Base-by-base conservation (phyloP, 92 coral and sea anemone genomes). In the Siderastrea radians region DNA sequence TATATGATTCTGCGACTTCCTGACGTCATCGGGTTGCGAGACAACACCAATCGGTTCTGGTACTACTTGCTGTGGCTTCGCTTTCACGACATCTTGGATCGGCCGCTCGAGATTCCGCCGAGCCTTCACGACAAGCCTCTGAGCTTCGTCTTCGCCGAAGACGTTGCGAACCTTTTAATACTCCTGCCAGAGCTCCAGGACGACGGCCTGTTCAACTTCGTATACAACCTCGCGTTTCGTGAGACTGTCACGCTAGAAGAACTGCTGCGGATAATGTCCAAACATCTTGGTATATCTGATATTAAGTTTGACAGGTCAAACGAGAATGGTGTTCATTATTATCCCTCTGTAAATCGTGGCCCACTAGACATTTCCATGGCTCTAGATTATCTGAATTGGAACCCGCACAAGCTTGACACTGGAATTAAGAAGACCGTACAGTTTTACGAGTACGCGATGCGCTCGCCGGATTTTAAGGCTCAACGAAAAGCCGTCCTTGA, bases 1-100 rank as follows among this genome's bases (percentile, higher is more conserved):
- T 98, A 93, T 85, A 77, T 95, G 57, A 92, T 82, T 54, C 89
- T 98, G 43, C 96, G 99, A 10, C 93, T 98, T 52, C 99, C 99
- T 82, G 99, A 98, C 88, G 95, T 98, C 84, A 90, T 98, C 49
- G 99, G 99, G 44, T 93, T 96, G 84, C 99, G 99, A 49, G 99
- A 98, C 91, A 95, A 92, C 75, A 94, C 98, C 73, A 78, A 98
- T 77, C 94, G 99, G 48, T 94, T 98, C 85, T 98, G 99, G 99
- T 83, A 85, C 75, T 98, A 98, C 64, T 91, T 96, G 8, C 79
- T 98, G 64, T 98, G 99, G 99, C 86, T 98, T 72, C 88, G 91
- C 61, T 94, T 93, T 72, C 96, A 94, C 72, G 96, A 95, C 63
- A 87, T 93, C 10, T 74, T 95, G 17, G 92, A 86, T 57, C 88